Percentiles rank a stretch among this genome's conserved stretches.
Evolutionary conservation across 2,113 vertebrate species (phyloP).

Genomic region (Piprites chloris): DNA sequence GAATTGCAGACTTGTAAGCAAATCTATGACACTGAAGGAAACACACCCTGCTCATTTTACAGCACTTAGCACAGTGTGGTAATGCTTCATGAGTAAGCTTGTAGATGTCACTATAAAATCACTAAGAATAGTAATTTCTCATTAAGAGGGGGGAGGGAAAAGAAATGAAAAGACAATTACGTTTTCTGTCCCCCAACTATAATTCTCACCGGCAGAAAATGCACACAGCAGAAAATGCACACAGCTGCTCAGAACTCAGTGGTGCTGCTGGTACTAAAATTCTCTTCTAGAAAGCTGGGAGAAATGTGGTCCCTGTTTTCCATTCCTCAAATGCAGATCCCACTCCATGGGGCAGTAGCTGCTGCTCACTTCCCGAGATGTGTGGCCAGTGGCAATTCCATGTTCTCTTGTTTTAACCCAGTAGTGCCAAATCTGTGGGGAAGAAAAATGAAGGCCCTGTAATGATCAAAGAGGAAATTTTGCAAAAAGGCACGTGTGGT

Average conservation of each 20-base stretch:
- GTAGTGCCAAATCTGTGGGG: not conserved
- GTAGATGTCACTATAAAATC: not conserved
- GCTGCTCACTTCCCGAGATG: not conserved
- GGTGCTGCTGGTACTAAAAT: not conserved
- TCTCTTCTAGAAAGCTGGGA: not conserved
- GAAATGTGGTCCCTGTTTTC: not conserved
- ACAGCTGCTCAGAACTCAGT: not conserved
- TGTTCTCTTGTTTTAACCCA: not conserved
- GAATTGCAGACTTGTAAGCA: not conserved
- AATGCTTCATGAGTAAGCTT: not conserved
- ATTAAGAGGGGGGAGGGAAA: not conserved
- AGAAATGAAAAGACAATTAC: not conserved
- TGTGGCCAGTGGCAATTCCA: not conserved
- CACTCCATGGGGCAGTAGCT: not conserved
- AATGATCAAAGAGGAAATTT: constrained; percentile 7
- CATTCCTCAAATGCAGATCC: not conserved
- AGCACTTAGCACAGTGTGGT: not conserved
- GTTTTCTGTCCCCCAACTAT: not conserved
- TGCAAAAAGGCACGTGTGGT: not conserved
- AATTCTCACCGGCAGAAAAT: not conserved
- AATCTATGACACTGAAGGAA: not conserved
- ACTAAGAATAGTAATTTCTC: not conserved
- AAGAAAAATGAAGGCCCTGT: constrained; percentile 5
- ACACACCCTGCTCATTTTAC: not conserved
- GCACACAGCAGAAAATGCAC: not conserved